phyloP scores from a whole-genome alignment of 2,888 invertebrate genomes.

The Drosophila prostipennis region DNA sequence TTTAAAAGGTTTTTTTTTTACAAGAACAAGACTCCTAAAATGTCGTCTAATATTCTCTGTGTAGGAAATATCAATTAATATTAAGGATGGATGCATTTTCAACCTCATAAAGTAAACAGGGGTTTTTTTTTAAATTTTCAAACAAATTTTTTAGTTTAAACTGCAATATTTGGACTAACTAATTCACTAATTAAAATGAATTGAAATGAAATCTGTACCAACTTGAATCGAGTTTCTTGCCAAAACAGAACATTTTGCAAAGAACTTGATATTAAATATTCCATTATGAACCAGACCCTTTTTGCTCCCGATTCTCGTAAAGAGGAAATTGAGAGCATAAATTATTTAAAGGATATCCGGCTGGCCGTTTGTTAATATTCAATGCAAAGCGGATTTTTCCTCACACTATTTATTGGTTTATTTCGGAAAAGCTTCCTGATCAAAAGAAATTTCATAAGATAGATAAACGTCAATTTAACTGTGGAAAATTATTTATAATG shows the following conservation, averaged over 20 bases:
- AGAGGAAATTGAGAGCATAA: slow-evolving; percentile 5
- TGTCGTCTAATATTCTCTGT: too few species aligned
- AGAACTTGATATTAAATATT: slow-evolving; percentile 13
- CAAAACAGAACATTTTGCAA: background rate
- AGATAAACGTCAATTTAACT: background rate
- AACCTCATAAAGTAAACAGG: too few species aligned
- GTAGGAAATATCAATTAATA: too few species aligned
- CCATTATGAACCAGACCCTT: slow-evolving; percentile 12
- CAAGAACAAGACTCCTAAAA: too few species aligned
- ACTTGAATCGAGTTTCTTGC: background rate
- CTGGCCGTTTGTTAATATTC: background rate
- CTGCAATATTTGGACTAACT: too few species aligned
- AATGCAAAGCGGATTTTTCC: background rate
- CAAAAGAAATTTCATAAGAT: background rate
- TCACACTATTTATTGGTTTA: background rate
- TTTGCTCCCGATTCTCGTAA: background rate
- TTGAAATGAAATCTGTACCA: background rate
- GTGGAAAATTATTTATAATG: background rate
- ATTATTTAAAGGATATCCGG: slow-evolving; percentile 7
- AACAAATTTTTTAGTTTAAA: too few species aligned
- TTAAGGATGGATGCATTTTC: too few species aligned
- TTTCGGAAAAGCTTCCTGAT: background rate
- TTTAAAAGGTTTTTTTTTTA: too few species aligned
- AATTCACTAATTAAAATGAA: too few species aligned
- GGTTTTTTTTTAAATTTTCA: too few species aligned